Evolutionary conservation across 1,140 invertebrate species (phyloP), one percentile per base, ranked within the genome.

Genomic region (Lasioglossum baleicum): DNA sequence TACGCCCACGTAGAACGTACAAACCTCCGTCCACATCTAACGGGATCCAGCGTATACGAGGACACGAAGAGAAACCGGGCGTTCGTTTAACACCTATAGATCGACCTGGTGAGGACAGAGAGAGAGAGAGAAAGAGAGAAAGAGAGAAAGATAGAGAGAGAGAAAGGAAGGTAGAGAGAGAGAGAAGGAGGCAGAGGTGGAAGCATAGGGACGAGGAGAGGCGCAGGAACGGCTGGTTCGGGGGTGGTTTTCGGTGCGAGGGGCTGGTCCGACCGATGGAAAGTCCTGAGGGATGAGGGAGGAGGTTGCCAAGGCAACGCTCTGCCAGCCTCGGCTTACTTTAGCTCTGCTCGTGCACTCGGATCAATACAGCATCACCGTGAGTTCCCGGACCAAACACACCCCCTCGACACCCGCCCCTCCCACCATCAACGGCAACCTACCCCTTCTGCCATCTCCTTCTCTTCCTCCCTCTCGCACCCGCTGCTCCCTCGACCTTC

Each of bases 271-370:
- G 84, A 79, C 70, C 75, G 72, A 85, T 66, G 89, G 87, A 44
- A 88, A 87, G 82, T 79, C 85, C 80, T 86, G 90, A 91, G 83
- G 93, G 90, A 87, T 92, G 93, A 87, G 93, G 90, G 89, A 92
- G 90, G 68, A 93, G 91, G 94, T 94, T 90, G 93, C 94, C 83
- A 94, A 92, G 87, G 94, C 94, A 89, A 94, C 93, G 85, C 93
- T 92, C 53, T 92, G 91, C 80, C 93, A 90, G 86, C 82, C 84
- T 84, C 86, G 90, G 91, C 91, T 93, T 92, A 91, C 90, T 92
- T 91, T 92, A 91, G 91, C 91, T 91, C 88, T 86, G 89, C 87
- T 82, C 85, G 75, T 84, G 83, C 73, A 81, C 82, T 80, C 87
- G 91, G 92, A 92, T 92, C 92, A 92, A 92, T 92, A 92, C 92